Base-by-base conservation (phyloP, 2,888 invertebrate species). In the Pterostichus madidus region DNA sequence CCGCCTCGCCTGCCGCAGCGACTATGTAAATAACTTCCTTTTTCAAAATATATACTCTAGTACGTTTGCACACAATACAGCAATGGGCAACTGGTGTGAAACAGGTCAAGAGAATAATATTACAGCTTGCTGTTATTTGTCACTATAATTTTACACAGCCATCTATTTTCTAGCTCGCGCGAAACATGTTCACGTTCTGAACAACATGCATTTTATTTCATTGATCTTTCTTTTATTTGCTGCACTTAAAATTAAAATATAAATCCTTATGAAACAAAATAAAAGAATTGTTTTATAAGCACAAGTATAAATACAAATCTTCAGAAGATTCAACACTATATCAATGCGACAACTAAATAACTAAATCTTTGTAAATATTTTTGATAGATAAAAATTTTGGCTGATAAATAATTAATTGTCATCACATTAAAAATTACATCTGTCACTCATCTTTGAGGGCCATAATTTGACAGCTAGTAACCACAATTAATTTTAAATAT, bases 1-100 rank as follows among this genome's bases (percentile, higher is more conserved):
- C 52, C 52, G 75, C 71, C 13, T 8, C 71, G 71, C 32, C 75
- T 75, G 49, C 52, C 52, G 75, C 71, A 46, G 15, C 71, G 71
- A 68, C 75, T 75, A 75, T 75, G 75, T 75, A 75, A 75, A 75
- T 75, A 75, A 75, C 75, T 75, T 75, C 75, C 75, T 75, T 75
- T 75, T 49, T 52, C 75, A 75, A 75, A 75, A 75, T 75, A 75
- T 75, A 75, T 31, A 71, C 68, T 64, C 64, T 13, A 8, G 32
- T 61, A 52, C 15, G 17, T 10, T 11, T 6, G 6, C 3, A 17
- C 39, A 31, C 31, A 49, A 73, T 73, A 46, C 73, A 46, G 44
- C 73, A 73, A 73, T 73, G 73, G 31, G 17, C 44, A 24, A 49
- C 52, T 49, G 75, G 75, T 75, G 75, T 75, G 49, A 75, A 75